Base-by-base conservation (phyloP, 2,113 vertebrate species). In the Siphamia tubifer region DNA sequence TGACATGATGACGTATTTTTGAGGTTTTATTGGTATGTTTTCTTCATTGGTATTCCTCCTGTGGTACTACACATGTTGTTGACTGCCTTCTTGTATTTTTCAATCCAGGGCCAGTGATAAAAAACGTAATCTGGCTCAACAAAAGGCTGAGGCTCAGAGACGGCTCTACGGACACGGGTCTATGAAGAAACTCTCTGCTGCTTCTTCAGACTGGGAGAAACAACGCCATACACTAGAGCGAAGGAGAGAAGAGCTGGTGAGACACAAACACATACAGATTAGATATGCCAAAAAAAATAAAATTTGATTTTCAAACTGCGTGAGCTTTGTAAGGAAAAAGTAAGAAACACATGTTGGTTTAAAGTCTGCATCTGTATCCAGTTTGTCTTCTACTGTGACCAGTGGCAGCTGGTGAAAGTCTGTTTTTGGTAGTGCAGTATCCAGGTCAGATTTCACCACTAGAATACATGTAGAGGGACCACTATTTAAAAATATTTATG, bases 141-240 rank as follows among this genome's bases (percentile, higher is more conserved):
- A 99, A 80, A 99, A 99, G 86, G 98, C 97, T 0, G 98, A 98
- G 72, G 96, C 98, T 72, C 97, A 98, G 72, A 94, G 91, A 60
- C 93, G 98, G 5, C 93, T 99, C 0, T 99, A 99, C 5, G 98
- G 98, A 57, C 96, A 98, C 32, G 95, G 96, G 38, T 92, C 96
- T 42, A 87, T 94, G 81, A 97, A 95, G 86, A 96, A 93, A 62
- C 92, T 96, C 4, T 91, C 94, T 0, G 94, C 96, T 0, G 92
- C 94, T 27, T 97, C 97, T 23, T 96, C 97, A 0, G 96, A 98
- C 35, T 96, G 96, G 94, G 96, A 99, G 82, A 96, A 93, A 74
- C 96, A 99, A 83, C 95, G 95, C 12, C 96, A 96, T 76, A 94
- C 94, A 0, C 70, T 98, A 66, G 95, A 98, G 84, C 93, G 95